A percentile compares a stretch with the other conserved stretches of the same genome.
phyloP scores from a whole-genome alignment of 2,888 invertebrate species.

The Busseola fusca region DNA sequence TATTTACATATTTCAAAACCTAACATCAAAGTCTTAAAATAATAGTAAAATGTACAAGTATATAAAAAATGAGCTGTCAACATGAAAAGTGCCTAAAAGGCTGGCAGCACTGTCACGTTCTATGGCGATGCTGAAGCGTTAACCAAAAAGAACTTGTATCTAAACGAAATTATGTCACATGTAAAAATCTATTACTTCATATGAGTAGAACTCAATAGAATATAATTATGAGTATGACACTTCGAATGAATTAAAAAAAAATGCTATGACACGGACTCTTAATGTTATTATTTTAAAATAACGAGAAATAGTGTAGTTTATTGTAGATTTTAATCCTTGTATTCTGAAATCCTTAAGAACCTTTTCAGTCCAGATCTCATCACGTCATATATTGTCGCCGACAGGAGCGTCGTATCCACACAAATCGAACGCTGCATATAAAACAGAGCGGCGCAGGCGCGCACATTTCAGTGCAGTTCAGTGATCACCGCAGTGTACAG shows the following conservation, averaged over 20 bases:
- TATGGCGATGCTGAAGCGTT: no score
- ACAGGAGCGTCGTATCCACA: constrained; percentile 51
- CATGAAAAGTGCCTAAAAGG: no score
- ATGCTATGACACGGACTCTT: no score
- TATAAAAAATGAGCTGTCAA: no score
- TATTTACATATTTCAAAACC: not conserved
- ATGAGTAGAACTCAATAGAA: no score
- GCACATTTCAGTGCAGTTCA: constrained; percentile 59
- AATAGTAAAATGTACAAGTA: no score
- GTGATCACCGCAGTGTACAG: constrained; percentile 45
- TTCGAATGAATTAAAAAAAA: no score
- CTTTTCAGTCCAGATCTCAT: no score
- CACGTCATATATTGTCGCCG: no score
- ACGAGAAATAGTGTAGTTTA: not conserved
- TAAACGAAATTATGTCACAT: not conserved
- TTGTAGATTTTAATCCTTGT: not conserved
- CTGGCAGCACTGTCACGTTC: no score
- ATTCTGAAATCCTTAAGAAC: not conserved
- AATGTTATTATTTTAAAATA: not conserved
- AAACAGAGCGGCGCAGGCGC: constrained; percentile 45
- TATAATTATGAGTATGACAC: no score
- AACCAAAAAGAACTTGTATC: not conserved
- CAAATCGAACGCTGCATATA: constrained; percentile 49
- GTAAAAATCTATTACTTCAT: not conserved
- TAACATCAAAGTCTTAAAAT: no score